Evolutionary conservation across 2,888 invertebrate species (phyloP).

Genomic region (Neria commutata): DNA sequence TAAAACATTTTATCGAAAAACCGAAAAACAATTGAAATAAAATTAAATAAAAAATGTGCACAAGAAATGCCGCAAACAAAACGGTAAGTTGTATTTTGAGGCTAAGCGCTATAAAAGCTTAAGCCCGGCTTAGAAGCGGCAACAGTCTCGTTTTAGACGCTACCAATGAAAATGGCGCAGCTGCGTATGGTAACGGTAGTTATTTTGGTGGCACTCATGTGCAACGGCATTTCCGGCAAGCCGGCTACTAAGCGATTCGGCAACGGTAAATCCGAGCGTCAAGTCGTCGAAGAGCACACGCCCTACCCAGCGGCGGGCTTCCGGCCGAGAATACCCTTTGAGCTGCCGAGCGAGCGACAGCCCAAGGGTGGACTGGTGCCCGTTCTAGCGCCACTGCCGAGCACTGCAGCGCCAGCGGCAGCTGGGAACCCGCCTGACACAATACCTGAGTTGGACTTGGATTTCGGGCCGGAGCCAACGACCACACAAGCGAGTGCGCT

Average conservation of each 20-base stretch:
- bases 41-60: slow-evolving; percentile 1
- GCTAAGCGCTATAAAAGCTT: background rate
- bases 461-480: slow-evolving; percentile 5
- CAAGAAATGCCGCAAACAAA: slow-evolving; percentile 20
- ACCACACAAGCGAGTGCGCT: slow-evolving; percentile 22
- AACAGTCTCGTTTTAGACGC: slow-evolving; percentile 35
- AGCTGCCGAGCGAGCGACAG: slow-evolving; percentile 44
- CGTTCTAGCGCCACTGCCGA: slow-evolving; percentile 31
- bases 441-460: no score
- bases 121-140: slow-evolving; percentile 32
- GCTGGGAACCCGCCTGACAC: no score
- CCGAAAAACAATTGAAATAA: background rate
- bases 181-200: slow-evolving; percentile 25
- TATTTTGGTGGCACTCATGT: slow-evolving; percentile 25
- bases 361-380: slow-evolving; percentile 34
- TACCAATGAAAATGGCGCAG: background rate
- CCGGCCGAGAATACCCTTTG: slow-evolving; percentile 48
- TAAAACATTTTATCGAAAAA: background rate
- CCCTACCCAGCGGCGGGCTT: slow-evolving; percentile 56
- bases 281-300: slow-evolving; percentile 41
- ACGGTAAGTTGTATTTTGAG: background rate
- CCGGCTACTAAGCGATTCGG: slow-evolving; percentile 37
- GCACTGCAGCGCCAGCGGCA: slow-evolving; percentile 19
- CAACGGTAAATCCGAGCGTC: slow-evolving; percentile 47
- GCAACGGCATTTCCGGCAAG: slow-evolving; percentile 19